Evolutionary conservation across 2,113 vertebrate genomes (phyloP).

Genomic region (Rousettus leschenaultii): DNA sequence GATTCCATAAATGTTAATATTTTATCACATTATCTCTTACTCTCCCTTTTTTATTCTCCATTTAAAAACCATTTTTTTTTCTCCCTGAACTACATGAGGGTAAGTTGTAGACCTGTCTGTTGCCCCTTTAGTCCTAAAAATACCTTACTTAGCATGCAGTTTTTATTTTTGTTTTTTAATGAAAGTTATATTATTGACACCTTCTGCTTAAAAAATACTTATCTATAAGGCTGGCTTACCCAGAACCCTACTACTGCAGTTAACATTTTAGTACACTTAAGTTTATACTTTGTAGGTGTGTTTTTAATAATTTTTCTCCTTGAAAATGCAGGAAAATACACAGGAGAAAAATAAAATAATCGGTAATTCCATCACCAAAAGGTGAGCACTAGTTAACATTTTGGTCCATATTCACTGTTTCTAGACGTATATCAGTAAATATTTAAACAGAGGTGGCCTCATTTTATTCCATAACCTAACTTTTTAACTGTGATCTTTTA

Average conservation of each 20-base stretch:
- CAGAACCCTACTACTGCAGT: not conserved
- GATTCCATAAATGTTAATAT: not conserved
- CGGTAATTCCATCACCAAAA: not conserved
- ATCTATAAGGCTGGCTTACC: not conserved
- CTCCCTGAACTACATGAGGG: not conserved
- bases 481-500: not conserved
- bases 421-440: not conserved
- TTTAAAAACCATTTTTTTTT: not conserved
- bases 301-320: not conserved
- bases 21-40: not conserved
- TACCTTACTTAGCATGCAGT: not conserved
- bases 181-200: not conserved
- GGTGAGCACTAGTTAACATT: not conserved
- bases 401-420: not conserved
- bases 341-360: not conserved
- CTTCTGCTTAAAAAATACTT: not conserved
- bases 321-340: not conserved
- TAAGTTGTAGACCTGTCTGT: not conserved
- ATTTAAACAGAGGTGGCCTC: not conserved
- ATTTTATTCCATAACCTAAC: not conserved
- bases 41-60: not conserved
- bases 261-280: not conserved
- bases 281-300: not conserved
- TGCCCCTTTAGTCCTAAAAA: not conserved
- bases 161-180: not conserved